Evolutionary conservation across 2,113 vertebrate species (phyloP), one percentile per base, ranked within the genome.

Genomic region (Elephantulus edwardii): DNA sequence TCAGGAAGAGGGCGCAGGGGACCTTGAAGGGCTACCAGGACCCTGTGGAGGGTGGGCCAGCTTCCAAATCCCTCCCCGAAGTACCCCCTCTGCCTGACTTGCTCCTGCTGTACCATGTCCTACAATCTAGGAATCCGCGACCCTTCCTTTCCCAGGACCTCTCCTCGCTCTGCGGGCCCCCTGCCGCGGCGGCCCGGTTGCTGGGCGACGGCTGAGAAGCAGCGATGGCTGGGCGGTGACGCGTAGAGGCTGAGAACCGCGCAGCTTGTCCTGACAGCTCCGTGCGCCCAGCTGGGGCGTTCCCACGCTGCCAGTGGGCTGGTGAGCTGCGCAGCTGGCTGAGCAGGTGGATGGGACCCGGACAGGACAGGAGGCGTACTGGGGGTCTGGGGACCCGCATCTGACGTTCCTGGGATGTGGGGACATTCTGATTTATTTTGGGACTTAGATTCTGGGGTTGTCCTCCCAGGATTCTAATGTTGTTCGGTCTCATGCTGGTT

Each of bases 191-290:
- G 19, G 66, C 35, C 35, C 20, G 35, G 66, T 68, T 96, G 96
- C 95, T 13, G 0, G 92, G 96, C 58, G 91, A 96, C 95, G 86
- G 86, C 93, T 87, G 93, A 52, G 56, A 88, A 78, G 80, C 83
- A 33, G 89, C 68, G 10, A 84, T 11, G 44, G 50, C 30, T 8
- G 6, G 81, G 48, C 75, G 2, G 66, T 4, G 77, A 35, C 92
- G 5, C 70, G 64, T 88, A 82, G 91, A 85, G 94, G 91, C 95
- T 96, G 96, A 93, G 96, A 96, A 96, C 90, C 14, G 20, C 44
- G 88, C 96, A 96, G 96, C 95, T 96, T 92, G 96, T 92, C 56
- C 91, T 90, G 94, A 96, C 85, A 86, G 89, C 92, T 91, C 64
- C 38, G 2, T 13, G 91, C 71, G 82, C 90, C 87, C 95, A 96